phyloP scores from a whole-genome alignment of 2,113 vertebrate genomes.

The Engraulis encrasicolus region DNA sequence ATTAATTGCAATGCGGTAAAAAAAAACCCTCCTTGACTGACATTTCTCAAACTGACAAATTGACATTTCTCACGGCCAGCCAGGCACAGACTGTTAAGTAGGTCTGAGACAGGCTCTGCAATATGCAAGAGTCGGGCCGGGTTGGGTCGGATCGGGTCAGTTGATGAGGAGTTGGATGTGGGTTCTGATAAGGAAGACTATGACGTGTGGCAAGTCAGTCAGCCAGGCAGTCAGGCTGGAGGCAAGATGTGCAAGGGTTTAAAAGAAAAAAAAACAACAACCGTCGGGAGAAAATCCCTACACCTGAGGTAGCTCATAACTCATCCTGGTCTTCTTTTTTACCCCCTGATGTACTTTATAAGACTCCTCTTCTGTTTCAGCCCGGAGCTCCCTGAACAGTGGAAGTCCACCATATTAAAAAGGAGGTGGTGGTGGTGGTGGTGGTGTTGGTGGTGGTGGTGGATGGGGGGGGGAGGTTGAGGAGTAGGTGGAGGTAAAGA shows the following conservation, averaged over 20 bases:
- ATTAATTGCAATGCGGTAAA: too few relatives aligned
- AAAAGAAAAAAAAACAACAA: not conserved
- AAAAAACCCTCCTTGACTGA: not conserved
- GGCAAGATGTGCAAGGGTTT: not conserved
- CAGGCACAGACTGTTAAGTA: not conserved
- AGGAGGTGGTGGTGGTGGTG: not conserved
- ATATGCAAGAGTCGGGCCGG: constrained; percentile 3
- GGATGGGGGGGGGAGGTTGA: not conserved
- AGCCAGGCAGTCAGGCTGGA: too few relatives aligned
- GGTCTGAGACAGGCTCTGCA: not conserved
- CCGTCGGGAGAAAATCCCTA: not conserved
- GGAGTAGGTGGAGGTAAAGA: not conserved
- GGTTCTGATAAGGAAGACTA: not conserved
- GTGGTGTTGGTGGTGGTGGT: not conserved
- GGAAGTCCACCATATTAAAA: constrained; percentile 13
- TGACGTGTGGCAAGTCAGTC: not conserved
- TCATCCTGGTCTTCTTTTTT: not conserved
- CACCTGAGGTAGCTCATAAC: not conserved
- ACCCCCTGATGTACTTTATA: constrained; percentile 2
- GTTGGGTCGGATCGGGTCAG: too few relatives aligned
- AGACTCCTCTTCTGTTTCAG: not conserved
- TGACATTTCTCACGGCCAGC: not conserved
- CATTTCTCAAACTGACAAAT: not conserved
- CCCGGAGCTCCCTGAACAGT: not conserved
- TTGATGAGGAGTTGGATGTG: not conserved